Conservation (phyloP, 1,140 invertebrate species). For the Hypothenemus hampei region DNA sequence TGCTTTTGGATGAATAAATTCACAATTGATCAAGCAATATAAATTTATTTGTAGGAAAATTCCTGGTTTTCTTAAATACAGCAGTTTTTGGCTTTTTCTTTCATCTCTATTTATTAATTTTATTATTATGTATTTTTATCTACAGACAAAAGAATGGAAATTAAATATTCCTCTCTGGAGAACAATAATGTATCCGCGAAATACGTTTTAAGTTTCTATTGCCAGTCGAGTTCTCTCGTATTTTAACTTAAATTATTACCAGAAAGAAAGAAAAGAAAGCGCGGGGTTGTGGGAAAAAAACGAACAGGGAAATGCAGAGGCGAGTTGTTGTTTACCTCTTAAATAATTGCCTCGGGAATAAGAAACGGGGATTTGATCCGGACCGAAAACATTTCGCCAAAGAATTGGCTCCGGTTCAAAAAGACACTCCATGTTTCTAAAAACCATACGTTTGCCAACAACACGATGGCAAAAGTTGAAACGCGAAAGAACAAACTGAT, state of each 20-base stretch:
- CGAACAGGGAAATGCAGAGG: constrained; percentile 22
- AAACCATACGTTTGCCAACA: constrained; percentile 20
- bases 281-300: too few relatives aligned
- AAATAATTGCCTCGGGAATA: constrained; percentile 23
- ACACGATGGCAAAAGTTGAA: too few relatives aligned
- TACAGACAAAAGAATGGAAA: not conserved
- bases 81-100: not conserved
- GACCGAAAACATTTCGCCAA: constrained; percentile 22
- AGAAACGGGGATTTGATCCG: constrained; percentile 23
- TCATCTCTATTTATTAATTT: not conserved
- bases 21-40: not conserved
- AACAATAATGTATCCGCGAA: constrained; percentile 11
- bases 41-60: too few relatives aligned
- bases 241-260: constrained; percentile 19
- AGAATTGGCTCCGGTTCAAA: constrained; percentile 24
- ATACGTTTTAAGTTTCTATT: constrained; percentile 13
- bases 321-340: constrained; percentile 22
- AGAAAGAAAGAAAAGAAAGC: too few relatives aligned
- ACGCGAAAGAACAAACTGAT: too few relatives aligned
- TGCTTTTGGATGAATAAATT: not conserved
- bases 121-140: not conserved
- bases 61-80: not conserved
- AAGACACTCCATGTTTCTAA: constrained; percentile 21
- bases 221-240: constrained; percentile 12
- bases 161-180: constrained; percentile 1